Evolutionary conservation across 2,888 invertebrate species (phyloP), one percentile per base, ranked within the genome.

Genomic region (Torymus auratus): DNA sequence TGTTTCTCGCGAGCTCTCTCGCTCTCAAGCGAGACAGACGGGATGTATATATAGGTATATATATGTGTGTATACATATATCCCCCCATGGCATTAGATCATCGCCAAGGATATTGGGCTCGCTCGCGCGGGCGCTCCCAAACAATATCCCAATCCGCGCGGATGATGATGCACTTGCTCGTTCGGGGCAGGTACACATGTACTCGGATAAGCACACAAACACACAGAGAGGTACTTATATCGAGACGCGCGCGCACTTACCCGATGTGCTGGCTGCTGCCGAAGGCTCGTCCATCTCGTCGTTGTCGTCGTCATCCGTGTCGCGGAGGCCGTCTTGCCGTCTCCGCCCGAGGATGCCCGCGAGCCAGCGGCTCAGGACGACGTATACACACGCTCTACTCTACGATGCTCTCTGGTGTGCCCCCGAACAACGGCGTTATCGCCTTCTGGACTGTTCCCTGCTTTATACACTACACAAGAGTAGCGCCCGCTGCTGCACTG

Each of bases 201-300:
- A 11, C 13, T 7, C 1, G 10, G 2, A 28, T 20, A 53, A 2
- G 61, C 50, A 60, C 12, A 69, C 12, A 10, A 65, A 12, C 17
- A 12, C 13, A 20, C 20, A 15, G 2, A 56, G 2, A 28, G 14
- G 15, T 14, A 58, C 23, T 50, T 41, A 28, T 56, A 56, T 17
- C 17, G 2, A 71, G 50, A 52, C 28, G 28, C 28, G 7, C 28
- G 20, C 20, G 20, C 20, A 20, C 20, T 20, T 20, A 81, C 81
- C 81, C 15, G 74, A 78, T 14, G 67, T 58, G 65, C 60, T 78
- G 28, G 81, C 60, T 71, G 81, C 60, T 71, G 81, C 67, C 1
- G 78, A 70, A 53, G 78, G 62, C 41, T 81, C 74, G 62, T 81
- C 81, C 81, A 81, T 81, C 20, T 56, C 74, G 73, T 58, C 75